A percentile compares a stretch with the other conserved stretches of the same genome.
Evolutionary conservation across 2,888 invertebrate species (phyloP).

Genomic region (Pyrrhia umbra): DNA sequence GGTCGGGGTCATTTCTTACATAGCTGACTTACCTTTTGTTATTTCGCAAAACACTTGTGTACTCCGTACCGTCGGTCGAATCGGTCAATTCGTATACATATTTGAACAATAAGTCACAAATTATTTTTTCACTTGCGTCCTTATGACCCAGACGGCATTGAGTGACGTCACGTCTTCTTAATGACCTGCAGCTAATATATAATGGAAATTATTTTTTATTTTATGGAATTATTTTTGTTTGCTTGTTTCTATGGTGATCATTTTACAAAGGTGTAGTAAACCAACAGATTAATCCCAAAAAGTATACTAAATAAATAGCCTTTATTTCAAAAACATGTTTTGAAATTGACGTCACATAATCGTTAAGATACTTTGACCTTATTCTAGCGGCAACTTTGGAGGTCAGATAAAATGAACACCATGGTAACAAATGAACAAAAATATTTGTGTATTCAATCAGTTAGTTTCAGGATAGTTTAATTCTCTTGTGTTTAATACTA

Average conservation of each 20-base stretch:
- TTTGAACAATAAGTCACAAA: conserved; percentile 67
- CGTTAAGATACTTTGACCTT: too few relatives aligned
- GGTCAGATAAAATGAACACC: too few relatives aligned
- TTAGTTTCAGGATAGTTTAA: too few relatives aligned
- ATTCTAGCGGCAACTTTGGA: too few relatives aligned
- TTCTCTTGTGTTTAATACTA: too few relatives aligned
- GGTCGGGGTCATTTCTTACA: conserved; percentile 72
- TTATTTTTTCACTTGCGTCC: conserved; percentile 79
- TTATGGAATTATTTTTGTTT: not conserved
- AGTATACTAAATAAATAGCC: too few relatives aligned
- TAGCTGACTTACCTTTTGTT: conserved; percentile 57
- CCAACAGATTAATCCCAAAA: too few relatives aligned
- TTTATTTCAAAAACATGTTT: too few relatives aligned
- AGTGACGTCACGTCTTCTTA: conserved; percentile 66
- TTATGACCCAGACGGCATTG: conserved; percentile 79
- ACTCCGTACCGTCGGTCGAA: conserved; percentile 73
- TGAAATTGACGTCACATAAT: too few relatives aligned
- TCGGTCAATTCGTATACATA: conserved; percentile 75
- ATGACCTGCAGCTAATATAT: conserved; percentile 47
- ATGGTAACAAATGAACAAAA: too few relatives aligned
- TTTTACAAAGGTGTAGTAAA: too few relatives aligned
- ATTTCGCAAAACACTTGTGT: conserved; percentile 77
- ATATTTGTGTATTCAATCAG: too few relatives aligned
- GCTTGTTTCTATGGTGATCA: not conserved
- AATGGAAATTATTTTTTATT: conserved; percentile 2